phyloP scores from a whole-genome alignment of 2,888 invertebrate species.

The Andrena dorsata region DNA sequence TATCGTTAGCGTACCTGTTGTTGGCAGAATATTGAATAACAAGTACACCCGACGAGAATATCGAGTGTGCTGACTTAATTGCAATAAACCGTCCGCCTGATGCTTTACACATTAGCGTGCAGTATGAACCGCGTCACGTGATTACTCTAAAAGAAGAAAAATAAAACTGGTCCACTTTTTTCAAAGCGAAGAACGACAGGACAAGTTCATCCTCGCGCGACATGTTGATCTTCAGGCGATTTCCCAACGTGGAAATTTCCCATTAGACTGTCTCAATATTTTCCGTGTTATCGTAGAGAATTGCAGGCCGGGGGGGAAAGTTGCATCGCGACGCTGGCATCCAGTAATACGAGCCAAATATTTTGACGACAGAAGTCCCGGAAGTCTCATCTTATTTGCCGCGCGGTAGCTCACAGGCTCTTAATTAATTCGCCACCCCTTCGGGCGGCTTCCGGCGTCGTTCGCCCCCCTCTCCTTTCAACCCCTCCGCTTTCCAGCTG shows the following conservation, averaged over 20 bases:
- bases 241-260: too few relatives aligned
- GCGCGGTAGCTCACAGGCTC: conserved; percentile 73
- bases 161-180: too few relatives aligned
- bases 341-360: conserved; percentile 42
- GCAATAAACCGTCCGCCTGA: too few relatives aligned
- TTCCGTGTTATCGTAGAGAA: not conserved
- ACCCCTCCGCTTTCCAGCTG: conserved; percentile 23
- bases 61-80: not conserved
- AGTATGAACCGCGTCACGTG: too few relatives aligned
- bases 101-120: too few relatives aligned
- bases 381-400: conserved; percentile 65
- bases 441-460: conserved; percentile 2
- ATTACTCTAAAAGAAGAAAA: too few relatives aligned
- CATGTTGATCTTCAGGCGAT: too few relatives aligned
- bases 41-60: not conserved
- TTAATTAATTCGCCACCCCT: conserved; percentile 79
- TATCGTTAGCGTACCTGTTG: not conserved
- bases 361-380: conserved; percentile 38
- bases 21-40: not conserved
- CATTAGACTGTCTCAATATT: not conserved
- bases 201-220: too few relatives aligned
- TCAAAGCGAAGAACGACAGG: too few relatives aligned
- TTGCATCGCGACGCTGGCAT: conserved; percentile 7
- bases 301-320: not conserved
- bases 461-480: conserved; percentile 4